Conservation (phyloP, 1,140 invertebrate species). For the Tetraneura akinire region DNA sequence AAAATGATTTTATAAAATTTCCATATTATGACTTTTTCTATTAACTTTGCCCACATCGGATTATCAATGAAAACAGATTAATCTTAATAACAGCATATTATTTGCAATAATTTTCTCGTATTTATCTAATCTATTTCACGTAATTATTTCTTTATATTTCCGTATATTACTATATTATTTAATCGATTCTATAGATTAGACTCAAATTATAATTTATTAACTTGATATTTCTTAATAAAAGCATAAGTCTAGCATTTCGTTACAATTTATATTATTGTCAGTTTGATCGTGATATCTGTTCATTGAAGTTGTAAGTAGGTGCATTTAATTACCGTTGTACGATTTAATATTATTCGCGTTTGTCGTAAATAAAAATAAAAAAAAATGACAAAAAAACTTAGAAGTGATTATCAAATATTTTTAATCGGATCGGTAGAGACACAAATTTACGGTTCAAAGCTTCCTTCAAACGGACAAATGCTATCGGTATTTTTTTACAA, state of each 20-base stretch:
- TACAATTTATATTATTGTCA: not conserved
- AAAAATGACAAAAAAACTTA: too few species aligned
- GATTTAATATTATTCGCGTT: not conserved
- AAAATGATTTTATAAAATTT: too few species aligned
- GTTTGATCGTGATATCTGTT: not conserved
- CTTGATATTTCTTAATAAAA: not conserved
- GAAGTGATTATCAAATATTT: not conserved
- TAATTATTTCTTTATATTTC: not conserved
- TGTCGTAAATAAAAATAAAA: too few species aligned
- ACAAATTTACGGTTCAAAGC: constrained; percentile 10
- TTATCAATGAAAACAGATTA: too few species aligned
- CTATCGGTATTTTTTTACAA: constrained; percentile 2
- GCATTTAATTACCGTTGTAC: not conserved
- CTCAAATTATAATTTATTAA: not conserved
- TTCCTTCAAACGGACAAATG: constrained; percentile 10
- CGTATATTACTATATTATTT: not conserved
- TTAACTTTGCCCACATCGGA: too few species aligned
- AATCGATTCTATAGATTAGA: not conserved
- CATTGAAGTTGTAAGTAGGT: not conserved
- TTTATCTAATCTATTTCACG: not conserved
- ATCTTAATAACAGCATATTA: too few species aligned
- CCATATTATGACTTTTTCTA: too few species aligned
- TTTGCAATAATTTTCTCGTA: too few species aligned
- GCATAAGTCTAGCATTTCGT: not conserved
- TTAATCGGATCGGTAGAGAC: not conserved